Base-by-base conservation (phyloP, 2,797 vertebrate species). In the Lemur catta region DNA sequence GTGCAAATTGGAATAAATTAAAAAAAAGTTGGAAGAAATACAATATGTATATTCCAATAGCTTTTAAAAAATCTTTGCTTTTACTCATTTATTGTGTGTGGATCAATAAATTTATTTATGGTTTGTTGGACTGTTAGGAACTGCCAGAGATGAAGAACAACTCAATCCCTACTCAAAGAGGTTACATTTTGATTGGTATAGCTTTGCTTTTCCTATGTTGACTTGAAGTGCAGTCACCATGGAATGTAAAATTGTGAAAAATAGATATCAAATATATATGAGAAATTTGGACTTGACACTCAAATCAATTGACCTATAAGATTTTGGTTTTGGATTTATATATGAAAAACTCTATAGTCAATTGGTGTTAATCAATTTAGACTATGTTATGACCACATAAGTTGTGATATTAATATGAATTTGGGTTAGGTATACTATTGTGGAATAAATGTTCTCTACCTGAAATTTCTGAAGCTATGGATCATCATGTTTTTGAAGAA, bases 1-100 rank as follows among this genome's bases (percentile, higher is more conserved):
- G 14, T 82, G 33, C 1, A 78, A 81, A 50, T 61, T 80, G 28
- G 3, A 84, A 48, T 69, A 93, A 87, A 76, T 81, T 92, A 89
- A 65, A 9, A 17, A 76, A 75, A 41, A 74, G 11, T 6, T 38
- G 0, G 28, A 50, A 74, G 43, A 75, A 84, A 85, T 52, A 6
- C 2, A 80, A 75, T 43, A 35, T 17, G 1, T 35, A 90, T 85
- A 82, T 81, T 48, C 11, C 78, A 84, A 88, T 35, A 81, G 46
- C 18, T 95, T 85, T 88, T 11, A 69, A 97, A 76, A 85, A 71
- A 11, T 33, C 0, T 80, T 75, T 50, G 8, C 17, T 0, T 84
- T 94, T 96, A 38, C 2, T 18, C 4, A 67, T 30, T 67, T 67
- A 35, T 41, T 80, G 24, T 33, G 17, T 71, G 15, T 2, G 5